Conservation (phyloP, 35 echinoderm and acorn worm genomes). For the Chiridota heheva region DNA sequence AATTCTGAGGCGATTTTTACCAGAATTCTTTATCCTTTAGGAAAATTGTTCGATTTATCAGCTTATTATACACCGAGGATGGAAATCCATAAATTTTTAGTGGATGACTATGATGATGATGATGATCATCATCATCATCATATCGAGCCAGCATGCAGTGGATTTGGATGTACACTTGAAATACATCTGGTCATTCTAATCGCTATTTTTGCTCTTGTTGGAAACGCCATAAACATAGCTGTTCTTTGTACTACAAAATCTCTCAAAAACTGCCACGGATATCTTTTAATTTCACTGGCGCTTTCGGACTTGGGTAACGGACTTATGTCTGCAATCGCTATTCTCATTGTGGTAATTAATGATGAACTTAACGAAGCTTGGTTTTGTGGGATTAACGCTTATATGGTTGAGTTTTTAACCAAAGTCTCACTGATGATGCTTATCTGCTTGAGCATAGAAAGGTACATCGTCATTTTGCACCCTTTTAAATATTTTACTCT, state of each 20-base stretch:
- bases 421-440: slow-evolving; percentile 30
- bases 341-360: not conserved
- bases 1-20: no score
- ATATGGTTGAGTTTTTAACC: not conserved
- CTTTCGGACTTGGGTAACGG: slow-evolving; percentile 14
- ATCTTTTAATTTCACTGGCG: slow-evolving; percentile 23
- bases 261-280: slow-evolving; percentile 29
- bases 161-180: slow-evolving; percentile 11
- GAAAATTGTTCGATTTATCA: no score
- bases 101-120: no score
- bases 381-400: slow-evolving; percentile 1
- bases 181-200: not conserved
- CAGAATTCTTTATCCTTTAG: no score
- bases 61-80: no score
- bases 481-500: not conserved
- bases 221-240: slow-evolving; percentile 14
- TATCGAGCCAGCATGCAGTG: no score
- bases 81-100: no score
- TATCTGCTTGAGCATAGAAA: slow-evolving; percentile 33
- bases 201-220: slow-evolving; percentile 3
- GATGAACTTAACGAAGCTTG: not conserved
- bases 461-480: slow-evolving; percentile 25
- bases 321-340: not conserved
- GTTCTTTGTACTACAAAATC: slow-evolving; percentile 14
- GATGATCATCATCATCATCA: no score